Evolutionary conservation across 2,797 vertebrate species (phyloP).

Genomic region (Esox masquinongy): DNA sequence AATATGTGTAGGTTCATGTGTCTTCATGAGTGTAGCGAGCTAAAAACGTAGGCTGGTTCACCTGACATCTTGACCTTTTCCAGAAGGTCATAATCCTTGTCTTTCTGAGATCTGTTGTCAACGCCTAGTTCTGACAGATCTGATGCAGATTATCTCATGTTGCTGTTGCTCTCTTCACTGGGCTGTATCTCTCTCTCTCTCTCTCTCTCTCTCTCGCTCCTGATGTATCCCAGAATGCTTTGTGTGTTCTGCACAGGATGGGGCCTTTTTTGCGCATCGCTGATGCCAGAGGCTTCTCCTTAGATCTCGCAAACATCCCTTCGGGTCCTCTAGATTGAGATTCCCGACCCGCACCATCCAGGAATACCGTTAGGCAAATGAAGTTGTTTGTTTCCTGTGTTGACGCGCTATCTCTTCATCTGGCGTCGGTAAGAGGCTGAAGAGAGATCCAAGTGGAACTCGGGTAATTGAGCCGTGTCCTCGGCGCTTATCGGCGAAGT

Average conservation of each 20-base stretch:
- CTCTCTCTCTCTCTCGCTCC: background rate
- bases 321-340: constrained; percentile 41
- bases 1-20: too few species aligned
- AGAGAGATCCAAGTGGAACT: constrained; percentile 71
- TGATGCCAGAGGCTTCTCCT: constrained; percentile 62
- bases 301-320: constrained; percentile 63
- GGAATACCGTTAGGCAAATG: constrained; percentile 73
- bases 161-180: too few species aligned
- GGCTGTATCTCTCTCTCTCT: background rate
- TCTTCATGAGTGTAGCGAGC: too few species aligned
- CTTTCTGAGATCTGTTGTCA: too few species aligned
- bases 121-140: too few species aligned
- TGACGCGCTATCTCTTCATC: constrained; percentile 77
- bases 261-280: constrained; percentile 30
- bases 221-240: constrained; percentile 13
- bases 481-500: constrained; percentile 76
- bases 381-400: constrained; percentile 78
- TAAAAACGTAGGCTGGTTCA: too few species aligned
- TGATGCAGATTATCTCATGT: too few species aligned
- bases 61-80: too few species aligned
- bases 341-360: constrained; percentile 66
- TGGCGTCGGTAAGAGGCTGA: constrained; percentile 50
- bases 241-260: constrained; percentile 17
- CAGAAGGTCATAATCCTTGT: too few species aligned
- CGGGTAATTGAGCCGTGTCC: constrained; percentile 77